phyloP scores from a whole-genome alignment of 2,888 invertebrate species.

The Mimachlamys varia region DNA sequence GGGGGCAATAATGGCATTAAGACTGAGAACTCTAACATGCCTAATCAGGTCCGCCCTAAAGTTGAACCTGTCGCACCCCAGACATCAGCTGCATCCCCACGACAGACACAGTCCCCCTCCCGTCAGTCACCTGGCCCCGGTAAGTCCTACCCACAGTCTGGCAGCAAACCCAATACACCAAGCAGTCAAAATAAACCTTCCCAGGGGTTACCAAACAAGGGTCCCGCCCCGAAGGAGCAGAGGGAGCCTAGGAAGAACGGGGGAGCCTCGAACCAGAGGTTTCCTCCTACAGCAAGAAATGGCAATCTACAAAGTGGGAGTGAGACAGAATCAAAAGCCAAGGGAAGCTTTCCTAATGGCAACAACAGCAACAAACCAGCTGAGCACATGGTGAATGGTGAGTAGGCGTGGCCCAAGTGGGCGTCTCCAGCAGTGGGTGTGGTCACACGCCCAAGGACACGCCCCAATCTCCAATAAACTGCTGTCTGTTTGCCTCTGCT shows the following conservation, averaged over 20 bases:
- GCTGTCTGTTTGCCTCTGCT: constrained; percentile 29
- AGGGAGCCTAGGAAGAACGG: constrained; percentile 56
- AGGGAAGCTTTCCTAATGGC: constrained; percentile 57
- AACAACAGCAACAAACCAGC: constrained; percentile 53
- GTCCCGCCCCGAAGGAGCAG: constrained; percentile 60
- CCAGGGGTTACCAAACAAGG: constrained; percentile 43
- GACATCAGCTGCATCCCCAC: constrained; percentile 36
- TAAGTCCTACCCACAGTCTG: constrained; percentile 40
- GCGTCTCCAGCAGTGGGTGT: neutral
- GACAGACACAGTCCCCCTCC: constrained; percentile 50
- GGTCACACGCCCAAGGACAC: neutral
- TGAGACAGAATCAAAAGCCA: constrained; percentile 69
- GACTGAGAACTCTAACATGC: constrained; percentile 40
- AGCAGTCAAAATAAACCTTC: neutral
- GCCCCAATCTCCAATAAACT: neutral
- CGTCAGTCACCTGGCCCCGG: constrained; percentile 43
- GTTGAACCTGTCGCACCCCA: constrained; percentile 7
- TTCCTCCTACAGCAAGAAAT: constrained; percentile 54
- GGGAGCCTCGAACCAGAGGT: constrained; percentile 49
- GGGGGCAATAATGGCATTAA: constrained; percentile 40
- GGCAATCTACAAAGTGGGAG: constrained; percentile 65
- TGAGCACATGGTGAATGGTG: constrained; percentile 74
- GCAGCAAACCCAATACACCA: constrained; percentile 41
- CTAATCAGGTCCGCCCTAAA: constrained; percentile 44
- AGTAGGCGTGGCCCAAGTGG: constrained; percentile 53